A percentile compares a stretch with the other conserved stretches of the same genome.
Conservation (phyloP, 2,888 invertebrate genomes). For the Drosophila rubida region DNA sequence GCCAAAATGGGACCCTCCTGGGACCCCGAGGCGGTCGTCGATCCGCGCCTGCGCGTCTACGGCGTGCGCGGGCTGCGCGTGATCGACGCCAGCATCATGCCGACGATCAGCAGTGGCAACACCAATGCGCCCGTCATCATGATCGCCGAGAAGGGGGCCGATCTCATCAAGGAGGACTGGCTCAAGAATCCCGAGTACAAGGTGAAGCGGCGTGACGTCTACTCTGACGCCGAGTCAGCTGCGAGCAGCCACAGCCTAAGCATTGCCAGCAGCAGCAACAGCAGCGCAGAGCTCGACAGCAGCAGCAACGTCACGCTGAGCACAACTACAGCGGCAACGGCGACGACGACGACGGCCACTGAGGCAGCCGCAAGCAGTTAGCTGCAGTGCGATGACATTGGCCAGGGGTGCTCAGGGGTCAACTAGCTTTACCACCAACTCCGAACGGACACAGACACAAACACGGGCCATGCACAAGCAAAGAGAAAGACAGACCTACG, state of each 20-base stretch:
- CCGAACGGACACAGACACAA: background rate
- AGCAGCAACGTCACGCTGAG: constrained; percentile 26
- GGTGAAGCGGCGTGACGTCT: constrained; percentile 56
- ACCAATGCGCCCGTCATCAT: constrained; percentile 96
- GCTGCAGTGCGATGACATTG: constrained; percentile 27
- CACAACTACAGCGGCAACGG: constrained; percentile 23
- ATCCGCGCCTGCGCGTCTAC: constrained; percentile 91
- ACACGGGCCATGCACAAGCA: background rate
- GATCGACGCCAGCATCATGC: constrained; percentile 60
- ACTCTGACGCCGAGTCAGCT: constrained; percentile 46
- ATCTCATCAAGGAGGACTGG: constrained; percentile 94
- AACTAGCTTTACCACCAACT: constrained; percentile 61
- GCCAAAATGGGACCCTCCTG: constrained; percentile 94
- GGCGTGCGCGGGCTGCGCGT: constrained; percentile 89
- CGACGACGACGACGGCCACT: constrained; percentile 5
- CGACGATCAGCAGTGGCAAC: constrained; percentile 88
- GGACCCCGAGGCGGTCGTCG: constrained; percentile 93
- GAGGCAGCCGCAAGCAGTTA: constrained; percentile 36
- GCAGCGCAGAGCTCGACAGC: constrained; percentile 7
- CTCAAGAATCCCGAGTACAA: constrained; percentile 85
- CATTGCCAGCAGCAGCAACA: constrained; percentile 16
- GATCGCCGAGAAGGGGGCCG: constrained; percentile 95
- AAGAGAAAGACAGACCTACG: constrained; percentile 13
- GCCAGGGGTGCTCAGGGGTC: constrained; percentile 61
- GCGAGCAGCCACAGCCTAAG: constrained; percentile 43